Conservation (phyloP, 1,140 invertebrate genomes). For the Laupala kohalensis region DNA sequence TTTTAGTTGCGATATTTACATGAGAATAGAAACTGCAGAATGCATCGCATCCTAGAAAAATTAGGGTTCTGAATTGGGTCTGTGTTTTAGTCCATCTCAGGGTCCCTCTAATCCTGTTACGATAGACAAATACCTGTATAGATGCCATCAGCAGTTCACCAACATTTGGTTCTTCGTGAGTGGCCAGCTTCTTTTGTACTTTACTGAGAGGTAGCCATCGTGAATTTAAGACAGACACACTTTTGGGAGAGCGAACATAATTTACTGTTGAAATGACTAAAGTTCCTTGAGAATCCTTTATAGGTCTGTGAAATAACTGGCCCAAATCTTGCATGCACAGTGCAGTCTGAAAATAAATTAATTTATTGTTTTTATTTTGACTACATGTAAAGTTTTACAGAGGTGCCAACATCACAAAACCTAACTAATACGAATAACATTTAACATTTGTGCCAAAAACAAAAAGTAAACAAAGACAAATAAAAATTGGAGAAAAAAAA, state of each 20-base stretch:
- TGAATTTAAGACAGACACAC: slow-evolving; percentile 70
- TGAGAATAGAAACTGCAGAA: too few relatives aligned
- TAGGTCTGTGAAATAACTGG: slow-evolving; percentile 79
- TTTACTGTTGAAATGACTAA: slow-evolving; percentile 81
- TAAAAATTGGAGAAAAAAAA: background rate
- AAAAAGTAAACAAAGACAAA: too few relatives aligned
- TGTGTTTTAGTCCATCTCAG: too few relatives aligned
- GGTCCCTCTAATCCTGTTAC: too few relatives aligned
- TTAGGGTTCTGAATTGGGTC: too few relatives aligned
- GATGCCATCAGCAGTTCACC: slow-evolving; percentile 70
- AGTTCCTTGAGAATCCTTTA: slow-evolving; percentile 76
- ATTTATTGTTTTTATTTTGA: too few relatives aligned
- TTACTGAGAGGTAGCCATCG: slow-evolving; percentile 79
- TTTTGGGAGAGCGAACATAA: slow-evolving; percentile 68
- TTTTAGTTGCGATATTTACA: too few relatives aligned
- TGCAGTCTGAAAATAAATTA: slow-evolving; percentile 41
- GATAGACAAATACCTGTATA: slow-evolving; percentile 46
- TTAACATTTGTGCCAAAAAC: background rate
- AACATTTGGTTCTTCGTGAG: slow-evolving; percentile 58
- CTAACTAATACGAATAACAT: background rate
- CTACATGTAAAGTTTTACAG: background rate
- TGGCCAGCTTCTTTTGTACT: slow-evolving; percentile 37
- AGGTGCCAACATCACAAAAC: background rate
- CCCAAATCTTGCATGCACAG: slow-evolving; percentile 83
- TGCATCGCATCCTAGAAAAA: too few relatives aligned